Evolutionary conservation across 1,140 invertebrate genomes (phyloP).

Genomic region (Calliopsis andreniformis): DNA sequence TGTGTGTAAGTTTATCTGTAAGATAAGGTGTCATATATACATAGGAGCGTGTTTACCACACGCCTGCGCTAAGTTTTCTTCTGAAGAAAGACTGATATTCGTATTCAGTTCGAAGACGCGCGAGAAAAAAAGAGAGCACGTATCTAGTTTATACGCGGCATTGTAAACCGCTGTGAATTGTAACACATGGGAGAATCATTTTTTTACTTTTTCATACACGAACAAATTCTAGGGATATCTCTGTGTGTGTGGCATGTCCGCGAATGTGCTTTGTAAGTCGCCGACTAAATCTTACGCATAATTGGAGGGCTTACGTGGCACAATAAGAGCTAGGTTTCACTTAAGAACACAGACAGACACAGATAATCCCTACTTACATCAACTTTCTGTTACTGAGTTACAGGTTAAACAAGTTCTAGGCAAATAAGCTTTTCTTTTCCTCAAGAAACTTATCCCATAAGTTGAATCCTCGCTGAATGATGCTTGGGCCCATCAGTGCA

Average conservation of each 20-base stretch:
- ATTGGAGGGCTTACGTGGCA: slow-evolving; percentile 42
- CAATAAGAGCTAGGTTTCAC: slow-evolving; percentile 24
- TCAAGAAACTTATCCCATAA: too few relatives aligned
- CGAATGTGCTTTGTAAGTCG: slow-evolving; percentile 44
- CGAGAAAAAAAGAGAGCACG: slow-evolving; percentile 26
- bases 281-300: slow-evolving; percentile 18
- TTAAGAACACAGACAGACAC: neutral
- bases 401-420: too few relatives aligned
- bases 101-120: slow-evolving; percentile 53
- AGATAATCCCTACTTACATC: neutral
- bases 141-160: slow-evolving; percentile 45
- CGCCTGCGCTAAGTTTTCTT: slow-evolving; percentile 47
- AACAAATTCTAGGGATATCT: slow-evolving; percentile 27
- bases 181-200: slow-evolving; percentile 43
- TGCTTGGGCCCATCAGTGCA: too few relatives aligned
- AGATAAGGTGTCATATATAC: slow-evolving; percentile 48
- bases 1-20: slow-evolving; percentile 48
- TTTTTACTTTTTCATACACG: slow-evolving; percentile 57
- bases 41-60: slow-evolving; percentile 29
- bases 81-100: slow-evolving; percentile 64
- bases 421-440: too few relatives aligned
- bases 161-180: slow-evolving; percentile 41
- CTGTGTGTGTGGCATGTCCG: slow-evolving; percentile 21
- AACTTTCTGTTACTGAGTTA: neutral
- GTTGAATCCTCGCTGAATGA: too few relatives aligned